Base-by-base conservation (phyloP, 2,797 vertebrate species). In the Tadarida brasiliensis region DNA sequence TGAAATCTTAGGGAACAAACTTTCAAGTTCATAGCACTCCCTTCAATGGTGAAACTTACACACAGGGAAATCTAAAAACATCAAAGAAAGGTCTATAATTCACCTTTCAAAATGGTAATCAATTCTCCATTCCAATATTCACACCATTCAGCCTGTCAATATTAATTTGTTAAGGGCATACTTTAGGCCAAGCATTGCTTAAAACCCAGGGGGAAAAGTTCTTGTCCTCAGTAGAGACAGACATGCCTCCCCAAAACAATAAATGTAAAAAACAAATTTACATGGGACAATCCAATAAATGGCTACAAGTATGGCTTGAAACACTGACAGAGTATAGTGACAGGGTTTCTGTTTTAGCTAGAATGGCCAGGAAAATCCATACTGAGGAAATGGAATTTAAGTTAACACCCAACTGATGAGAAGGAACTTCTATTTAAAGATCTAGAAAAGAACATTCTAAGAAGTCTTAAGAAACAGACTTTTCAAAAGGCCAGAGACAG, bases 341-440 rank as follows among this genome's bases (percentile, higher is more conserved):
- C 17, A 73, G 39, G 14, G 1, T 67, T 87, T 85, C 83, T 83
- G 26, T n/a, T 78, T 85, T 81, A 77, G 22, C 6, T 81, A 56
- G 19, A 94, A 89, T 20, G 8, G 11, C 47, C 12, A 59, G 33
- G 14, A 83, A 96, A 70, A 71, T 14, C 20, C 67, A 91, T 57
- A 61, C 35, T 74, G 39, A 83, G 33, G 59, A 95, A 95, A 96
- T 39, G 24, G 4, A 87, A 93, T 89, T 57, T 86, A 35, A 86
- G 39, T 70, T 73, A 94, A 82, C 20, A 92, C n/a, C 33, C 24
- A n/a, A 86, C 39, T 59, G 35, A 30, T 92, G 39, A 83, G 11
- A 47, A 85, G 39, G 39, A 88, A 61, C 19, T 35, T 86, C 80
- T 67, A 67, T n/a, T 65, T 87, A 26, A 81, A 93, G 78, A 80